These are phyloP conservation scores for Myotis vivesi DNA, from an alignment of 2,797 vertebrate species.

Conservation along the genomic window DNA sequence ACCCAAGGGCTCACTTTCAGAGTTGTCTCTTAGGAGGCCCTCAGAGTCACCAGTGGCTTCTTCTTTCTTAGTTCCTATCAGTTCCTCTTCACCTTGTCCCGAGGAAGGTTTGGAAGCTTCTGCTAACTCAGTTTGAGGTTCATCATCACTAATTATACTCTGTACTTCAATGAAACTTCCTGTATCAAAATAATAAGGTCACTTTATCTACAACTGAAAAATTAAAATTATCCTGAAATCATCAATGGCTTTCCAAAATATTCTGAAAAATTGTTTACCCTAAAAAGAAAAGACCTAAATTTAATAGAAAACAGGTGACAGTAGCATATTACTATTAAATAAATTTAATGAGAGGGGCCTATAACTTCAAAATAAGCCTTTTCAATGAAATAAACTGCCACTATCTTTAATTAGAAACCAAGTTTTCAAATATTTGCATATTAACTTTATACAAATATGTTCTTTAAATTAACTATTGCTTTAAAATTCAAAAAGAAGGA, in stretches of 20 bases:
- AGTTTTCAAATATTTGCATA: neutral
- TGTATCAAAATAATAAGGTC: conserved; percentile 73
- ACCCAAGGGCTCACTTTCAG: conserved; percentile 41
- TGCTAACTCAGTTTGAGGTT: neutral
- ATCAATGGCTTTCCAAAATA: neutral
- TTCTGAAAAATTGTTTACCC: neutral
- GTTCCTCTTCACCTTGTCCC: conserved; percentile 5
- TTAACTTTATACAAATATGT: neutral
- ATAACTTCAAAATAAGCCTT: neutral
- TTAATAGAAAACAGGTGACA: neutral
- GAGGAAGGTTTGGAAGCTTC: conserved; percentile 4
- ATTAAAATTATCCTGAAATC: neutral
- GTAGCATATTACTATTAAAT: neutral
- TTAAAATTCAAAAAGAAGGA: neutral
- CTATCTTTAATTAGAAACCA: neutral
- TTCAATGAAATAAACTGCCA: neutral
- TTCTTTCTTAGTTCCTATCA: conserved; percentile 47
- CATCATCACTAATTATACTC: conserved; percentile 67
- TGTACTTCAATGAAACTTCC: conserved; percentile 95
- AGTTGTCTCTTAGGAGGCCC: conserved; percentile 55
- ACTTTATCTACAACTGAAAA: neutral
- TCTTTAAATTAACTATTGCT: neutral
- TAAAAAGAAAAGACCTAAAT: neutral
- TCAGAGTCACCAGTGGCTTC: neutral
- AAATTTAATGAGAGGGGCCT: neutral